These are phyloP conservation scores for Nomada ferruginata DNA, from an alignment of 2,888 invertebrate species.

Conservation along the genomic window DNA sequence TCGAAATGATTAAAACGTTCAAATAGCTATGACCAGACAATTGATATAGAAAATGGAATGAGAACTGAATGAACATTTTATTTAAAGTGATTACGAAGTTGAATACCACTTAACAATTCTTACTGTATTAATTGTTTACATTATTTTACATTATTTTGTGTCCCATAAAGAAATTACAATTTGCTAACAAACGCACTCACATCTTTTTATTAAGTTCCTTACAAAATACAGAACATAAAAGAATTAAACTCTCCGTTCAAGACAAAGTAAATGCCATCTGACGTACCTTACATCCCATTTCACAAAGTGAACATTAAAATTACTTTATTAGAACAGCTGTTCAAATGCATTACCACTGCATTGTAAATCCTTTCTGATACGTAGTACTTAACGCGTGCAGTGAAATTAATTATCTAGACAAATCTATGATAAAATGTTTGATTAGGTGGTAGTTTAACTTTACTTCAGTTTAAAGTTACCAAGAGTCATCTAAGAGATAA, in stretches of 20 bases:
- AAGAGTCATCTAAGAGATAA: neutral
- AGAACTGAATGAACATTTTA: too few species aligned
- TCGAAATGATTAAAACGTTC: too few species aligned
- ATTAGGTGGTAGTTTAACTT: neutral
- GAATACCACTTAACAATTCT: neutral
- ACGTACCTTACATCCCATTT: neutral
- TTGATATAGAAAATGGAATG: too few species aligned
- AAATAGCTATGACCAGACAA: too few species aligned
- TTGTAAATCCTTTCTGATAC: conserved; percentile 3
- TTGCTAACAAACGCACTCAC: too few species aligned
- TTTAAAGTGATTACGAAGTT: too few species aligned
- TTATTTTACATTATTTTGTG: too few species aligned
- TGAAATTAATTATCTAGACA: conserved; percentile 1
- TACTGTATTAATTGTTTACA: too few species aligned
- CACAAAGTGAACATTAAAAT: neutral
- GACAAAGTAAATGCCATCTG: neutral
- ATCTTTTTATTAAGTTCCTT: too few species aligned
- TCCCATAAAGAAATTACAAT: too few species aligned
- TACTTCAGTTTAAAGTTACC: neutral
- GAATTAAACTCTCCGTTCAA: neutral
- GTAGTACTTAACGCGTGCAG: neutral
- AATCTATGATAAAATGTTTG: conserved; percentile 15
- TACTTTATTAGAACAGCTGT: neutral
- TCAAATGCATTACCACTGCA: neutral
- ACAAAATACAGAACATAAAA: too few species aligned